Evolutionary conservation across 2,113 vertebrate species (phyloP).

Genomic region (Addax nasomaculatus): DNA sequence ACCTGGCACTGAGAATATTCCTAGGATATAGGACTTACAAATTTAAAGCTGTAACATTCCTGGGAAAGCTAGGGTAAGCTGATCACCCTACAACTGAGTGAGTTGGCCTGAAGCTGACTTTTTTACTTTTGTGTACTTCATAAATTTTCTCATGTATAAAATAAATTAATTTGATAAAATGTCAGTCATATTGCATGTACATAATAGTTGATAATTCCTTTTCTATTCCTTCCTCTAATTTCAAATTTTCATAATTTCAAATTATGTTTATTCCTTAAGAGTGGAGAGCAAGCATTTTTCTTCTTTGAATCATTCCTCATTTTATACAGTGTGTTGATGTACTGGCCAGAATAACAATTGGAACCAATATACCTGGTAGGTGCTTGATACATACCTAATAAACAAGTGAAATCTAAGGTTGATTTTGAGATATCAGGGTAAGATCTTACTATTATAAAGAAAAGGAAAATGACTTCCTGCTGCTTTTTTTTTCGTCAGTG

Average conservation of each 20-base stretch:
- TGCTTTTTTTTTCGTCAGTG: not conserved
- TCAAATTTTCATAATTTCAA: not conserved
- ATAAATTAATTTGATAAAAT: not conserved
- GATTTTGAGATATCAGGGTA: not conserved
- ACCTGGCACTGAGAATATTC: not conserved
- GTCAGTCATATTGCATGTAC: not conserved
- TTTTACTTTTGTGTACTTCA: not conserved
- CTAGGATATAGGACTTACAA: not conserved
- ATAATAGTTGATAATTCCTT: not conserved
- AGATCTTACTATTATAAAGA: not conserved
- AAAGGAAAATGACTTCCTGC: not conserved
- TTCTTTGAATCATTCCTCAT: not conserved
- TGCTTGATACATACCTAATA: not conserved
- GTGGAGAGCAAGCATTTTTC: not conserved
- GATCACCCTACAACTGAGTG: not conserved
- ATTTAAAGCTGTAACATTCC: not conserved
- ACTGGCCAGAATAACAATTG: not conserved
- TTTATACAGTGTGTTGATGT: not conserved
- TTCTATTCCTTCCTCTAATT: not conserved
- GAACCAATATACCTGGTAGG: not conserved
- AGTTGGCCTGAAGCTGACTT: not conserved
- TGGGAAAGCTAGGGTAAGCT: not conserved
- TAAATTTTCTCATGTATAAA: not conserved
- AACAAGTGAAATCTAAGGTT: not conserved
- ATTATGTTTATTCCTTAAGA: not conserved